Base-by-base conservation (phyloP, 2,113 vertebrate genomes). In the Lates calcarifer region DNA sequence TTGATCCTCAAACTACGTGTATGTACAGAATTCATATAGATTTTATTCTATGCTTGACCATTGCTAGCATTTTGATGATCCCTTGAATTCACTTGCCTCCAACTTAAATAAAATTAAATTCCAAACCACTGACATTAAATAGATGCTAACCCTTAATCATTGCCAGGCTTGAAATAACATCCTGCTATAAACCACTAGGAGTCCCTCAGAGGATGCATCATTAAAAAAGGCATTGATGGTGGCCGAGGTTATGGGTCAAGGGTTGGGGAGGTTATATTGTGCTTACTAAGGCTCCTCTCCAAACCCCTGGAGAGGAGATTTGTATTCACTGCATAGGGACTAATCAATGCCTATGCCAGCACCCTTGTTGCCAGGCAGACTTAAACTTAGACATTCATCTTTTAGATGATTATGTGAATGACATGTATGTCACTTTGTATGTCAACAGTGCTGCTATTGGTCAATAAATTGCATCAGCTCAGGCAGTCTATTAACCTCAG, bases 321-420 rank as follows among this genome's bases (percentile, higher is more conserved):
- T 84, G 85, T 83, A 90, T 90, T 92, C 85, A 71, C 24, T 13
- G 70, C 81, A 62, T 26, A 66, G 68, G 26, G 49, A 81, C 58
- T 68, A 73, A 90, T 90, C 85, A 73, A 70, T 84, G 81, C 31
- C 47, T 35, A 53, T 57, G 57, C 67, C 47, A 63, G 60, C 12
- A 15, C 37, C 68, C 41, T 53, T 91, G 84, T 89, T 89, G 84
- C 92, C 61, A 78, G 87, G 91, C 82, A 86, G 84, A 89, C 82
- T 87, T 81, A 60, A 76, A 81, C 66, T 31, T 22, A 55, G 43
- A 87, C 82, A 49, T 71, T 72, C 69, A 77, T 88, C 79, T 88
- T 85, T 90, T 26, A 31, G 65, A 77, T 20, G 51, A 81, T 49
- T 74, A 29, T 26, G 35, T 83, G 83, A 89, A 78, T 77, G 84